Conservation (phyloP, 2,113 vertebrate species). For the Andinoacara biseriatus region DNA sequence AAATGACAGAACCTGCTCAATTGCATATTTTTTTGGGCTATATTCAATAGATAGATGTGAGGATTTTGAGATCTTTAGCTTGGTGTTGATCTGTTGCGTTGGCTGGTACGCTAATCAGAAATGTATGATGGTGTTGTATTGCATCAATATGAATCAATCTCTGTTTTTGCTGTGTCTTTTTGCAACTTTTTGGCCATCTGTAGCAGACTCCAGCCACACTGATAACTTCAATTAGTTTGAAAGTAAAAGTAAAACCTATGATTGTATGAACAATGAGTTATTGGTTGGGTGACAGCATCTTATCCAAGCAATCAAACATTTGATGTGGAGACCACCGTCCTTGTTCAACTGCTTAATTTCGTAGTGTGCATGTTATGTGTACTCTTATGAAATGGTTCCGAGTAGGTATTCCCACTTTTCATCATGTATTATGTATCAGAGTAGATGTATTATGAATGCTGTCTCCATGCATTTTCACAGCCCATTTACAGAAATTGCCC, state of each 20-base stretch:
- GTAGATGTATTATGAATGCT: conserved; percentile 54
- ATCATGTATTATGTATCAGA: conserved; percentile 50
- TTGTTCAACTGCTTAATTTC: conserved; percentile 2
- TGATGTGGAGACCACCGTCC: not conserved
- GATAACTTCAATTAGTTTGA: not conserved
- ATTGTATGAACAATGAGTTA: not conserved
- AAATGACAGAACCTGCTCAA: not conserved
- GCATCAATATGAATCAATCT: not conserved
- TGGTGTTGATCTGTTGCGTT: not conserved
- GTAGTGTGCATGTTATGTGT: conserved; percentile 2
- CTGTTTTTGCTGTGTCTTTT: too few relatives aligned
- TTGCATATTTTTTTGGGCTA: not conserved
- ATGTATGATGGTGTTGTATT: not conserved
- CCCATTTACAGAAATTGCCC: conserved; percentile 57
- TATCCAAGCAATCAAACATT: not conserved
- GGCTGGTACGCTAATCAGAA: not conserved
- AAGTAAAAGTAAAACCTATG: not conserved
- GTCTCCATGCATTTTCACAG: conserved; percentile 48
- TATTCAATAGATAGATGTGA: not conserved
- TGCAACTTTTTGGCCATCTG: not conserved
- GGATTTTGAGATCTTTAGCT: not conserved
- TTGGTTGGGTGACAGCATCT: not conserved
- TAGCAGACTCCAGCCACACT: not conserved
- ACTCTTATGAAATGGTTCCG: conserved; percentile 22
- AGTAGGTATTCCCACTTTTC: conserved; percentile 32